Base-by-base conservation (phyloP, 2,888 invertebrate genomes). In the Oligia fasciuncula region DNA sequence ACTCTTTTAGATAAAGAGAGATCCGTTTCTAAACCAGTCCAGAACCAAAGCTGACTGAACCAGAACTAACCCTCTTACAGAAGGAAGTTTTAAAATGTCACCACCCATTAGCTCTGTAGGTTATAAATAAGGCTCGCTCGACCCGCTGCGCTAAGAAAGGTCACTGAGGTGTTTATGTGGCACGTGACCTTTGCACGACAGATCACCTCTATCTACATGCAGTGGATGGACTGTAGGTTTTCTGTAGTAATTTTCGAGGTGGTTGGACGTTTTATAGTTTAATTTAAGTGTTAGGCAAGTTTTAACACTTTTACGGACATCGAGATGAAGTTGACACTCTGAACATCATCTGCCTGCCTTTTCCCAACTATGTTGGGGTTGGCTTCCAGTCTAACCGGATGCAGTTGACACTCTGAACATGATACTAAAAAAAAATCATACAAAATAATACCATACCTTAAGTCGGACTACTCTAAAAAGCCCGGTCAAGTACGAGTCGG, bases 81-180 rank as follows among this genome's bases (percentile, higher is more conserved):
- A 13, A 65, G 43, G 40, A 67, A 68, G 69, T 80, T 85, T 83
- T 79, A 70, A 87, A 90, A 90, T 90, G 88, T 89, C 89, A 90
- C 81, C 77, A 87, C 68, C 75, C 82, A 82, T 86, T 86, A 85
- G 80, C 81, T 85, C 80, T 86, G 77, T 79, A 85, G 81, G 85
- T 85, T 84, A 85, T 91, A 89, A 90, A 87, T 87, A 91, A 88
- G 79, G 85, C 71, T 85, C 81, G 86, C 84, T 87, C 91, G 87
- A 87, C 83, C 85, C 90, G 75, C 77, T 85, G 88, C 88, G 83
- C 85, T 73, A 78, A 76, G 85, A 91, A 91, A 90, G 90, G 90
- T 91, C 90, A 88, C 73, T 73, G 72, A 83, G 84, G 83, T 87
- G 85, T 85, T 89, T 87, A 88, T 72, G 76, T 83, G 82, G 76